Conservation (phyloP, 2,797 vertebrate species). For the Allobates femoralis region DNA sequence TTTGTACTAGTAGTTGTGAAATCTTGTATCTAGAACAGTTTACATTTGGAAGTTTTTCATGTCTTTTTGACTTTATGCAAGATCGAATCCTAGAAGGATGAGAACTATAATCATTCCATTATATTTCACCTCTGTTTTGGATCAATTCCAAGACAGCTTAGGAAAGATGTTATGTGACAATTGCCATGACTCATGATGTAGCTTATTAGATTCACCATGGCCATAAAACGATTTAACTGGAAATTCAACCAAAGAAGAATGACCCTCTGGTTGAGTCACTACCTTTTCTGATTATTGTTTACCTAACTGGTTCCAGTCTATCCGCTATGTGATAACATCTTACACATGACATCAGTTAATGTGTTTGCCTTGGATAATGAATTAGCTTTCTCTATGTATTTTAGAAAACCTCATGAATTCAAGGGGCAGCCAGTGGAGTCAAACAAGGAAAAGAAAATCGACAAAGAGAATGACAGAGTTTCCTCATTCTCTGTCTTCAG, state of each 20-base stretch:
- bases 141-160: neutral
- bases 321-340: neutral
- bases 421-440: conserved; percentile 42
- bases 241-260: too few relatives aligned
- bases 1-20: neutral
- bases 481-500: neutral
- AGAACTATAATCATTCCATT: neutral
- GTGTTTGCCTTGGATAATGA: neutral
- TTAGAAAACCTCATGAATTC: conserved; percentile 45
- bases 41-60: neutral
- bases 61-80: neutral
- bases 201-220: too few relatives aligned
- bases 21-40: neutral
- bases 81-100: neutral
- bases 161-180: neutral
- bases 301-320: neutral
- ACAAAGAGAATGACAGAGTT: conserved; percentile 58
- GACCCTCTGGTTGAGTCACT: too few relatives aligned
- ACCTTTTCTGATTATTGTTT: too few relatives aligned
- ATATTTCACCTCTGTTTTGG: neutral
- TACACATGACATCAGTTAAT: neutral
- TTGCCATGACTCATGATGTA: neutral
- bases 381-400: neutral
- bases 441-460: conserved; percentile 58
- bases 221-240: too few relatives aligned